Evolutionary conservation across 1,140 invertebrate species (phyloP).

Genomic region (Ephestia elutella): DNA sequence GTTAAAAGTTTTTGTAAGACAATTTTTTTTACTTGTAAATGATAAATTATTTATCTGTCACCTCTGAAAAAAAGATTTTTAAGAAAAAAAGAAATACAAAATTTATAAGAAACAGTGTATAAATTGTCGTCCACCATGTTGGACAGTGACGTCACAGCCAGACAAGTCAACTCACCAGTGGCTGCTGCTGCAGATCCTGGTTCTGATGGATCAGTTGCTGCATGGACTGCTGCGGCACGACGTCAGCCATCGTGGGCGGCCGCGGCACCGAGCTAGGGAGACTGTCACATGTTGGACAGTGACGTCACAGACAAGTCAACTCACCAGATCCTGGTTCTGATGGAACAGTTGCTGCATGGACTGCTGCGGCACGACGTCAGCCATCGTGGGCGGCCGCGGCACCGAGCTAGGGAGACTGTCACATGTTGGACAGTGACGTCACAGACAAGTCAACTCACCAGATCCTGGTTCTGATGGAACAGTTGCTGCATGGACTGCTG

Average conservation of each 20-base stretch:
- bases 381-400: conserved; percentile 53
- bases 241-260: conserved; percentile 51
- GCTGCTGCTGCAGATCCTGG: conserved; percentile 55
- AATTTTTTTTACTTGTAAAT: too few relatives aligned
- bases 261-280: conserved; percentile 69
- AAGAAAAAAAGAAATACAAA: too few relatives aligned
- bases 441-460: conserved; percentile 17
- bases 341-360: conserved; percentile 46
- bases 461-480: conserved; percentile 48
- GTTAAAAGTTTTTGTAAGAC: too few relatives aligned
- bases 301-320: background rate
- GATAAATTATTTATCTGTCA: too few relatives aligned
- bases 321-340: conserved; percentile 43
- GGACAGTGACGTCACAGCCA: too few relatives aligned
- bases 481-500: conserved; percentile 47
- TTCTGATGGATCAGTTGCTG: conserved; percentile 50
- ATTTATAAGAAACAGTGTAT: too few relatives aligned
- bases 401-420: conserved; percentile 65
- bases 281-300: conserved; percentile 21
- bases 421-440: background rate
- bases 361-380: conserved; percentile 52
- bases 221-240: conserved; percentile 43
- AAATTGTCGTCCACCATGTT: too few relatives aligned
- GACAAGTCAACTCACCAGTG: conserved; percentile 23
- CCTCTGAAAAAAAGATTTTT: too few relatives aligned